Conservation (phyloP, 2,888 invertebrate genomes). For the Heliconius erato region DNA sequence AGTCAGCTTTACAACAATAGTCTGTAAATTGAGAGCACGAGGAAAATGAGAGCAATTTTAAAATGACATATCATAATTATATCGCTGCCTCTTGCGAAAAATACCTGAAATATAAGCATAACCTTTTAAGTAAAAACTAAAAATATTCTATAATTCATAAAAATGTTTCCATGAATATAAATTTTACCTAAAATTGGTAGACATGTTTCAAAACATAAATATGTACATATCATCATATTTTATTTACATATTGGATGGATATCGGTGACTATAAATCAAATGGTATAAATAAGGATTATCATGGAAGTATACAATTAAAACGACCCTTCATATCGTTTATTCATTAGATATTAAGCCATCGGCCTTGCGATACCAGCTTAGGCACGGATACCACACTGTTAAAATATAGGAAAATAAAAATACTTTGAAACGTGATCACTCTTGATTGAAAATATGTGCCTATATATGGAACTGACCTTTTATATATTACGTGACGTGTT, state of each 20-base stretch:
- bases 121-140: too few species aligned
- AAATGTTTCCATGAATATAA: too few species aligned
- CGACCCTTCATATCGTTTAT: conserved; percentile 7
- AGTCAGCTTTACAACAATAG: too few species aligned
- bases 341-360: conserved; percentile 31
- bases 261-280: conserved; percentile 17
- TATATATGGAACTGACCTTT: neutral
- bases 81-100: too few species aligned
- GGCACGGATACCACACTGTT: neutral
- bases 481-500: neutral
- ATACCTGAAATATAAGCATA: too few species aligned
- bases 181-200: neutral
- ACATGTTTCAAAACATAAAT: conserved; percentile 4
- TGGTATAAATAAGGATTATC: conserved; percentile 9
- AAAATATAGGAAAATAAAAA: neutral
- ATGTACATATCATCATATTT: neutral
- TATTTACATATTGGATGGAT: neutral
- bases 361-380: conserved; percentile 1
- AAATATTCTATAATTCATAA: too few species aligned
- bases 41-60: too few species aligned
- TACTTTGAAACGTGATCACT: conserved; percentile 30
- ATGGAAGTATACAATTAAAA: conserved; percentile 20
- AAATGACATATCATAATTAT: too few species aligned
- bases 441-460: neutral
- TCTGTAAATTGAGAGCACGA: too few species aligned